Evolutionary conservation across 2,888 invertebrate genomes (phyloP), one percentile per base, ranked within the genome.

Genomic region (Molanna angustata): DNA sequence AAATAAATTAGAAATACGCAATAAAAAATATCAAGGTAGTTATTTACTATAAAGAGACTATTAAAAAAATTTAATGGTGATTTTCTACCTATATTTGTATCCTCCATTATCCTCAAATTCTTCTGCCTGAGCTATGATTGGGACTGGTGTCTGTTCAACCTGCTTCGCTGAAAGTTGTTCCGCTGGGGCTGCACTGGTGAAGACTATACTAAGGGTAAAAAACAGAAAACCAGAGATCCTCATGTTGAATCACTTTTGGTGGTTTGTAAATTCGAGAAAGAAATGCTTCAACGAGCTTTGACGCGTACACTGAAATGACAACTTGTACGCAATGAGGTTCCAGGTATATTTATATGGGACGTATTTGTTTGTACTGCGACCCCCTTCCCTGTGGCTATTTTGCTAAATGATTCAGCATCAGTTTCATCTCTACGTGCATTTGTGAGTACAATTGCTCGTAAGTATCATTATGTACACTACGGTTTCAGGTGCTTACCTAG

Each of bases 81-180:
- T n/a, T n/a, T n/a, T n/a, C n/a, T 18, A 76, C 79, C 77, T 79
- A 69, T 70, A 79, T 65, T 74, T 77, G 58, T 71, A 80, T 27
- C 73, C 74, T 61, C 80, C 80, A 58, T 78, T 76, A 2, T 71
- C 64, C 56, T 78, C 76, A 32, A 78, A 65, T 58, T 76, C 75
- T 45, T 74, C 78, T 19, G 78, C 78, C 53, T 78, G 76, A 17
- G 73, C 68, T 48, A 80, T 61, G 52, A 80, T 80, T 1, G 78
- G 77, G 53, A 80, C 49, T 70, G 70, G 4, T 69, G 70, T 52
- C 69, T 70, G 56, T 68, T 67, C 49, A 67, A 67, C 56, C 72
- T 73, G 39, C 66, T 43, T 33, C 27, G 39, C 37, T 27, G 31
- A 32, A 17, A n/a, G 18, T 27, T 33, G 31, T 11, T 44, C 51